Evolutionary conservation across 2,797 vertebrate species (phyloP), one percentile per base, ranked within the genome.

Genomic region (Allobates femoralis): DNA sequence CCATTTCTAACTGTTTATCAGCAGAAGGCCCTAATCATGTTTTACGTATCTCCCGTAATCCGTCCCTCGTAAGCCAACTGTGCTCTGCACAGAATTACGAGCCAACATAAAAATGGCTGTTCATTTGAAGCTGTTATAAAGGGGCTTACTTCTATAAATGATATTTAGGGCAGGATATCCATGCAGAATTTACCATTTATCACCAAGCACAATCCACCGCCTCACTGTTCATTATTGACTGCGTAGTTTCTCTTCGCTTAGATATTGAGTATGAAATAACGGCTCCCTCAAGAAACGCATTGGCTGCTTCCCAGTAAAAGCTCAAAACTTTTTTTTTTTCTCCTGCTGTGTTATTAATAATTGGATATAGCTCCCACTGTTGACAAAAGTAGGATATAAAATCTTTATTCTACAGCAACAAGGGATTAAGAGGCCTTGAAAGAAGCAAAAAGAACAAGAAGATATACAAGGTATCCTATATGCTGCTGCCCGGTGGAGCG

Each of bases 271-370:
- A 87, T 76, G 71, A 82, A 82, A 82, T 67, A 86, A 82, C 79
- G 19, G 85, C 75, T 83, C 86, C 82, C 82, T 34, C n/a, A 80
- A 84, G 86, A 84, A 75, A 84, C 66, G 75, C 19, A 50, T 79
- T 87, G 86, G 86, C 86, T 79, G 86, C 86, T 87, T 79, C 81
- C 86, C 86, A 87, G 76, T 79, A 87, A 83, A 87, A 66, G 79
- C 62, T 87, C 81, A 84, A 77, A 86, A 85, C 86, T 87, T 84
- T 80, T 64, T 55, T 46, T 46, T 46, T 46, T 46, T 11, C 7
- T 79, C 82, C 86, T 87, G 81, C 86, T 87, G 86, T 84, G 82
- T 87, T 87, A 87, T 87, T 87, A 87, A 87, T 87, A 87, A 87
- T 87, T 87, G 86, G 81, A 84, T 79, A 80, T 64, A 84, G 75